These are phyloP conservation scores for Drosophila grimshawi DNA, from an alignment of 1,140 invertebrate species.

Conservation along the genomic window DNA sequence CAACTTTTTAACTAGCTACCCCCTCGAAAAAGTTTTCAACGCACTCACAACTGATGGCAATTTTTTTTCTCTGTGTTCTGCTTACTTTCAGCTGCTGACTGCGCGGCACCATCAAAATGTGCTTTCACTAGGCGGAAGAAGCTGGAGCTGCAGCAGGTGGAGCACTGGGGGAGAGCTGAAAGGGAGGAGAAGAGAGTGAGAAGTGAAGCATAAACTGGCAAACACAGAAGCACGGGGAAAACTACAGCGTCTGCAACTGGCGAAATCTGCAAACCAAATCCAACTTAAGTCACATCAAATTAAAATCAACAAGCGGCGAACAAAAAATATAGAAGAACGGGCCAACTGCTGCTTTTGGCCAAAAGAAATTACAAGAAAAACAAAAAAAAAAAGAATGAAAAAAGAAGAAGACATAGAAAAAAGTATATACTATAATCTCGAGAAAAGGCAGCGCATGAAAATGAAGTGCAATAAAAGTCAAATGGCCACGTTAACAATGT, in stretches of 20 bases:
- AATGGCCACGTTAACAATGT: slow-evolving; percentile 84
- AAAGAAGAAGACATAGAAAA: slow-evolving; percentile 16
- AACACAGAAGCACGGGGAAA: slow-evolving; percentile 33
- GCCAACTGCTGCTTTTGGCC: slow-evolving; percentile 34
- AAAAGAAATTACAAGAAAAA: slow-evolving; percentile 31
- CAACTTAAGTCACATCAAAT: slow-evolving; percentile 83
- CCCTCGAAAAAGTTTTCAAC: slow-evolving; percentile 65
- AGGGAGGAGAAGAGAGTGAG: background rate
- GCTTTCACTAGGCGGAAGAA: slow-evolving; percentile 47
- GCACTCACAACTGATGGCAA: slow-evolving; percentile 56
- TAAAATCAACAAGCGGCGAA: slow-evolving; percentile 78
- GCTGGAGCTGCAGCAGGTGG: slow-evolving; percentile 36
- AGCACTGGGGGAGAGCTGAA: background rate
- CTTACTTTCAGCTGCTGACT: slow-evolving; percentile 57
- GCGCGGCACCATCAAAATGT: slow-evolving; percentile 59
- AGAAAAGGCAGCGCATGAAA: slow-evolving; percentile 42
- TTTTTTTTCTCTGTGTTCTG: slow-evolving; percentile 37
- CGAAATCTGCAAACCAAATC: slow-evolving; percentile 79
- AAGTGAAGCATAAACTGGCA: slow-evolving; percentile 41
- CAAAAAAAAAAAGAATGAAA: slow-evolving; percentile 38
- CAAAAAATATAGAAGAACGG: slow-evolving; percentile 20
- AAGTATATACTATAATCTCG: background rate
- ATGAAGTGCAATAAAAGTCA: slow-evolving; percentile 83
- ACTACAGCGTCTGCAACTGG: slow-evolving; percentile 35
- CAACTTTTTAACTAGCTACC: slow-evolving; percentile 76